Conservation (phyloP, 2,888 invertebrate species). For the Hoplodrina blanda region DNA sequence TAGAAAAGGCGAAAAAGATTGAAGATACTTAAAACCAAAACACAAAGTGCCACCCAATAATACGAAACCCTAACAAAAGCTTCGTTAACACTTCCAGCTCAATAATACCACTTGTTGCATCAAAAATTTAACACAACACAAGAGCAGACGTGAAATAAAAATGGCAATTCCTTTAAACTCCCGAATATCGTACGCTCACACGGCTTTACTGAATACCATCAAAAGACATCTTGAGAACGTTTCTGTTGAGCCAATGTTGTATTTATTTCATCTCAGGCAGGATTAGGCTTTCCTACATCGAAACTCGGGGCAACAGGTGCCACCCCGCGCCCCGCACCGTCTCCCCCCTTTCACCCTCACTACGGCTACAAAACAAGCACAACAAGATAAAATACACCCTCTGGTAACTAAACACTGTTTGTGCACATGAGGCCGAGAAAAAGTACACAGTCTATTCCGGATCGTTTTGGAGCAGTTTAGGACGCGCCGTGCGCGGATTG, state of each 20-base stretch:
- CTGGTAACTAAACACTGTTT: slow-evolving; percentile 78
- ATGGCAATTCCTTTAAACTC: slow-evolving; percentile 61
- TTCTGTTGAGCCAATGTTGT: slow-evolving; percentile 77
- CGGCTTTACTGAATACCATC: slow-evolving; percentile 64
- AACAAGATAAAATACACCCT: slow-evolving; percentile 79
- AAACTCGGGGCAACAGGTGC: slow-evolving; percentile 86
- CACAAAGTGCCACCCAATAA: slow-evolving; percentile 11
- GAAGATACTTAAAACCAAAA: neutral
- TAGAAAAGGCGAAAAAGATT: neutral
- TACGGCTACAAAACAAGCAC: slow-evolving; percentile 78
- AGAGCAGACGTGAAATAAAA: slow-evolving; percentile 50
- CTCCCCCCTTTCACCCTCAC: slow-evolving; percentile 51
- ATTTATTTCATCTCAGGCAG: slow-evolving; percentile 86
- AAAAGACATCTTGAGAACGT: slow-evolving; percentile 73
- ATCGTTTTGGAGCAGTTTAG: slow-evolving; percentile 28
- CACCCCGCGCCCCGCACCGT: slow-evolving; percentile 58
- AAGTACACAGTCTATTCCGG: slow-evolving; percentile 71
- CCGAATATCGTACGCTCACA: slow-evolving; percentile 57
- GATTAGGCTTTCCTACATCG: slow-evolving; percentile 83
- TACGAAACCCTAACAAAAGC: slow-evolving; percentile 21
- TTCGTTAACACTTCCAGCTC: slow-evolving; percentile 48
- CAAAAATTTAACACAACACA: slow-evolving; percentile 44
- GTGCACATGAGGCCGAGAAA: slow-evolving; percentile 76
- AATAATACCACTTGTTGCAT: slow-evolving; percentile 61
- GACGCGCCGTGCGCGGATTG: slow-evolving; percentile 16